Conservation (phyloP, 2,113 vertebrate genomes). For the Rousettus leschenaultii region DNA sequence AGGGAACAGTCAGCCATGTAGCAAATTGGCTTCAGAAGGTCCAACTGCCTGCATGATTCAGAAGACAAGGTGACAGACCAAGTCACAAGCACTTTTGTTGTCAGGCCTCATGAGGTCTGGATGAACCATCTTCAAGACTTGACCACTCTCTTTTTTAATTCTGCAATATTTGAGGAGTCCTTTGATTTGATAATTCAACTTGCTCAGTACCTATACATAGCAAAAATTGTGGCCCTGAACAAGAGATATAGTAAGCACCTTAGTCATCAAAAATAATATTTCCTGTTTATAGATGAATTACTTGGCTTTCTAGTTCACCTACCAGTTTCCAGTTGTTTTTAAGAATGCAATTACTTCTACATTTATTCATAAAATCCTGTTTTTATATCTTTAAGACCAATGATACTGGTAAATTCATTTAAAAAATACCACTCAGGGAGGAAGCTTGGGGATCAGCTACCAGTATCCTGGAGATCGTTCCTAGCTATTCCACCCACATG, state of each 20-base stretch:
- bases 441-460: neutral
- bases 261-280: neutral
- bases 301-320: neutral
- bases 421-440: neutral
- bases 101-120: neutral
- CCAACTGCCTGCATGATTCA: neutral
- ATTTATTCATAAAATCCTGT: neutral
- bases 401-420: neutral
- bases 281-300: neutral
- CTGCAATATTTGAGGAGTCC: neutral
- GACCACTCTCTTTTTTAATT: neutral
- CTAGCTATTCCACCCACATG: no score
- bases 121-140: neutral
- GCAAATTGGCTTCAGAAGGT: neutral
- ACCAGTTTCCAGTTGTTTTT: neutral
- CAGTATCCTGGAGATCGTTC: neutral
- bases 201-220: neutral
- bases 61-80: neutral
- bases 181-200: neutral
- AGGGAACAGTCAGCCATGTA: neutral
- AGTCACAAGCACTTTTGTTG: no score
- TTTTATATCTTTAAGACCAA: neutral
- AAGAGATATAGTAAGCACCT: neutral
- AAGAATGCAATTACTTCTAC: neutral
- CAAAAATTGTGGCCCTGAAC: neutral